Conservation (phyloP, 2,888 invertebrate genomes). For the Argyresthia goedartella region DNA sequence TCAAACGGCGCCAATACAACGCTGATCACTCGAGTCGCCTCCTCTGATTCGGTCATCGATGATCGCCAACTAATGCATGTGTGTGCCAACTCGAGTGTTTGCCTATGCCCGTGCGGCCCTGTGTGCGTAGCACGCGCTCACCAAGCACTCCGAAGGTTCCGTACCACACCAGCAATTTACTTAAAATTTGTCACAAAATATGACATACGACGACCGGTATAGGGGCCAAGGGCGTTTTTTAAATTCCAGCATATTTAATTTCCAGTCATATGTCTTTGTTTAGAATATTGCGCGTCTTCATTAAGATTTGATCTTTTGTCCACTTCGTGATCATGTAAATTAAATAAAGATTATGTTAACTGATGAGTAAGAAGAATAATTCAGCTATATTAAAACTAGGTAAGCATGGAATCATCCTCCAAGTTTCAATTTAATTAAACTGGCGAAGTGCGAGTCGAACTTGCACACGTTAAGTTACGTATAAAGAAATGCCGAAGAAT, state of each 20-base stretch:
- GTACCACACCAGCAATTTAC: slow-evolving; percentile 28
- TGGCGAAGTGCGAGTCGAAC: no score
- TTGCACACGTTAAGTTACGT: no score
- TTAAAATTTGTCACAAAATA: slow-evolving; percentile 35
- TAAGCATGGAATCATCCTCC: no score
- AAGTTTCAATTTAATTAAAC: no score
- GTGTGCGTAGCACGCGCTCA: slow-evolving; percentile 19
- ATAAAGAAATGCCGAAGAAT: no score
- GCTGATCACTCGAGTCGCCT: slow-evolving; percentile 41
- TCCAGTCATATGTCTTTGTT: not conserved
- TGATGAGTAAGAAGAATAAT: no score
- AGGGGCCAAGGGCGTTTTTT: slow-evolving; percentile 12
- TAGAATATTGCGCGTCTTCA: no score
- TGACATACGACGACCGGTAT: slow-evolving; percentile 19
- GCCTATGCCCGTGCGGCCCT: slow-evolving; percentile 8
- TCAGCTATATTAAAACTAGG: no score
- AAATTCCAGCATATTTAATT: slow-evolving; percentile 2
- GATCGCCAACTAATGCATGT: slow-evolving; percentile 20
- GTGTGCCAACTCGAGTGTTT: slow-evolving; percentile 1
- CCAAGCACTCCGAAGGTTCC: slow-evolving; percentile 30
- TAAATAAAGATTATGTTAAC: no score
- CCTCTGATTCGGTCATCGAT: slow-evolving; percentile 41
- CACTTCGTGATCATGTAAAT: no score
- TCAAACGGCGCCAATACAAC: slow-evolving; percentile 43
- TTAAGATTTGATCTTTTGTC: no score